These are phyloP conservation scores for Agrochola lota DNA, from an alignment of 2,888 invertebrate species.

Conservation along the genomic window DNA sequence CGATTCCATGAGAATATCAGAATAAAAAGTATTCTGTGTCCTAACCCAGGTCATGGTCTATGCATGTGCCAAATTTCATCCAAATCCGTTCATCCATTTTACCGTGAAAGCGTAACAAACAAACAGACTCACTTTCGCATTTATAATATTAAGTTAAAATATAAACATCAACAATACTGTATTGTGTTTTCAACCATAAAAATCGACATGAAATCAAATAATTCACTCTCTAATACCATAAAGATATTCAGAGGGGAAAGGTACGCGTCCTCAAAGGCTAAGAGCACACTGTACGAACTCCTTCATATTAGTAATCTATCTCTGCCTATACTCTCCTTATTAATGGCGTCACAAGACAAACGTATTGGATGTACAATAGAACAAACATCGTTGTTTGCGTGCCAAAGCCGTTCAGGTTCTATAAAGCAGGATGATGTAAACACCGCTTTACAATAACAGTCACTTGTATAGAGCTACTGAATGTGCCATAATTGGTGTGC, in stretches of 20 bases:
- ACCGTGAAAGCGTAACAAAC: too few relatives aligned
- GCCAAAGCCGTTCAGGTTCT: conserved; percentile 75
- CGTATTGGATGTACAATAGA: conserved; percentile 72
- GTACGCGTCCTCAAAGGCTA: conserved; percentile 37
- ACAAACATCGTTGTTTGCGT: conserved; percentile 75
- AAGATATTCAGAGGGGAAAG: conserved; percentile 10
- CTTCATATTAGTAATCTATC: conserved; percentile 57
- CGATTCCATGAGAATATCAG: too few relatives aligned
- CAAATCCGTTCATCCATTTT: too few relatives aligned
- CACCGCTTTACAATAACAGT: conserved; percentile 76
- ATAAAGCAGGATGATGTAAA: conserved; percentile 81
- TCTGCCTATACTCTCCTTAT: conserved; percentile 67
- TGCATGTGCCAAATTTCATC: too few relatives aligned
- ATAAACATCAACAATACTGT: not conserved
- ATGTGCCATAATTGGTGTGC: conserved; percentile 24
- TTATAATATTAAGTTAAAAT: too few relatives aligned
- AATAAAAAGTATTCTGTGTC: too few relatives aligned
- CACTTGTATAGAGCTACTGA: conserved; percentile 45
- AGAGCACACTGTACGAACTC: conserved; percentile 25
- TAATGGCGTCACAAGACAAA: conserved; percentile 71
- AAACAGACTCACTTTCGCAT: too few relatives aligned
- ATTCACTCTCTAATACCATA: not conserved
- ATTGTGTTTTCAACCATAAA: not conserved
- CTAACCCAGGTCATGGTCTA: too few relatives aligned
- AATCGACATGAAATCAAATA: not conserved